These are phyloP conservation scores for Rhyacichthys aspro DNA, from an alignment of 2,797 vertebrate genomes.

Conservation along the genomic window DNA sequence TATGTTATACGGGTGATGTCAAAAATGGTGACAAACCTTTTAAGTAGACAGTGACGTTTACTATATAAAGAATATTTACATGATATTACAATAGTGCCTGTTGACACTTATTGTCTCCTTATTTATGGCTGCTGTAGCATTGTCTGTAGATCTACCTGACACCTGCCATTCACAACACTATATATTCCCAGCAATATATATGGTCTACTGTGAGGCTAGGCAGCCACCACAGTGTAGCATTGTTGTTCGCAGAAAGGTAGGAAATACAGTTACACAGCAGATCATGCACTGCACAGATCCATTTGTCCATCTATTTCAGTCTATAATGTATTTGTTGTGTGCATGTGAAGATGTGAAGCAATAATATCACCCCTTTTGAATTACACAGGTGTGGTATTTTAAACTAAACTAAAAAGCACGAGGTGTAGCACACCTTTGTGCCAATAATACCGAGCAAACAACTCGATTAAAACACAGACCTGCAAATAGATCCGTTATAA, in stretches of 20 bases:
- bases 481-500: neutral
- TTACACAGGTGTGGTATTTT: constrained; percentile 39
- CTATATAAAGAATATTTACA: constrained; percentile 19
- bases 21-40: constrained; percentile 35
- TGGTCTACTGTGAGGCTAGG: constrained; percentile 35
- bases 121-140: constrained; percentile 52
- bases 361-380: constrained; percentile 66
- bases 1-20: constrained; percentile 30
- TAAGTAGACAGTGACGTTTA: constrained; percentile 46
- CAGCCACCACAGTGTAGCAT: constrained; percentile 49
- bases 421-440: constrained; percentile 38
- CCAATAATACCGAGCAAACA: constrained; percentile 5
- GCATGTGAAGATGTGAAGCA: constrained; percentile 74
- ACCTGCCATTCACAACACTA: constrained; percentile 29
- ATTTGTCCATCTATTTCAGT: constrained; percentile 31
- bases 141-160: constrained; percentile 27
- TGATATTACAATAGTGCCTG: constrained; percentile 34
- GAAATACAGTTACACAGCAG: constrained; percentile 54
- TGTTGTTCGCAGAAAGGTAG: constrained; percentile 50
- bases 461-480: neutral
- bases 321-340: constrained; percentile 59
- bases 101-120: constrained; percentile 37
- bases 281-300: constrained; percentile 49
- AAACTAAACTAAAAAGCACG: constrained; percentile 43
- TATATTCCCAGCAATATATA: neutral